These are phyloP conservation scores for Chrysocyon brachyurus DNA, from an alignment of 2,797 vertebrate genomes.

Conservation along the genomic window DNA sequence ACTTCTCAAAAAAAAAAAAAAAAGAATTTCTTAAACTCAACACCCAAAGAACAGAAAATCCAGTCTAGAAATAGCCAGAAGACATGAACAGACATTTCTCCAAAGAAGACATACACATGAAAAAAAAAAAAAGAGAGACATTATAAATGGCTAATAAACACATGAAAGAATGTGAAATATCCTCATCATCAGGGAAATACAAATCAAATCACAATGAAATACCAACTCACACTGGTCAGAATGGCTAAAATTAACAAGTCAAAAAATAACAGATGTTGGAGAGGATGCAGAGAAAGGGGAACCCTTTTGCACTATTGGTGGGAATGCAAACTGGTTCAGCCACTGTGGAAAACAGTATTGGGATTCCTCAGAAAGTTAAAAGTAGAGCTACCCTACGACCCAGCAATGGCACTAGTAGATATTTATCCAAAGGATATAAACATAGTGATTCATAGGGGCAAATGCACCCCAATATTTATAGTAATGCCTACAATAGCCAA, in stretches of 20 bases:
- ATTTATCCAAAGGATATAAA: neutral
- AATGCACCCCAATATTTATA: neutral
- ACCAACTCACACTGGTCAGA: neutral
- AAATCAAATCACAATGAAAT: neutral
- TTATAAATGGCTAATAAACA: neutral
- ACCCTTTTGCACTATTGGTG: neutral
- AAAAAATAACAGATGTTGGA: neutral
- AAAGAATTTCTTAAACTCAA: neutral
- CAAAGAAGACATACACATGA: neutral
- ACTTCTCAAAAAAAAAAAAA: neutral
- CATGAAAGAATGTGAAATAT: neutral
- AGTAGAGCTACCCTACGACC: neutral
- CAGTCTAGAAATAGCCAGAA: neutral
- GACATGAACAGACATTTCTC: neutral
- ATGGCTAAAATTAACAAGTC: neutral
- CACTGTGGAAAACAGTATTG: neutral
- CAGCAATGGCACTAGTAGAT: neutral
- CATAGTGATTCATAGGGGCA: neutral
- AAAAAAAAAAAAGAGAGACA: neutral
- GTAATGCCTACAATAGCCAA: neutral
- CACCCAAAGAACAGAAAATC: neutral
- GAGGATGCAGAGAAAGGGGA: neutral
- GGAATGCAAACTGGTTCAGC: neutral
- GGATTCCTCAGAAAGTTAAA: neutral
- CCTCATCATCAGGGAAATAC: neutral